Evolutionary conservation across 2,113 vertebrate species (phyloP).

Genomic region (Podiceps cristatus): DNA sequence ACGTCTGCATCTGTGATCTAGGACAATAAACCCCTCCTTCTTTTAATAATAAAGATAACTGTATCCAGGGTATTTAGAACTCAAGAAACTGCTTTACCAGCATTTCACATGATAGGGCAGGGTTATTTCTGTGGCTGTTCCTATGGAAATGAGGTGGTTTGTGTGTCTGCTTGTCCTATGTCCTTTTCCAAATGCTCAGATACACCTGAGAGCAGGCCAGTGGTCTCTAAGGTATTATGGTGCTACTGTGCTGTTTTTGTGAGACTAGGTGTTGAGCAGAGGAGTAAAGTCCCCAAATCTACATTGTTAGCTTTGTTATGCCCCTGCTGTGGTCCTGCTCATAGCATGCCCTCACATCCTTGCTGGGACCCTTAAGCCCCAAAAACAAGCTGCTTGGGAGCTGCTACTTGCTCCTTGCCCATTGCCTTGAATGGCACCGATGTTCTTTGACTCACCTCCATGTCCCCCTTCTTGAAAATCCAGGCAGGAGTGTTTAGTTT

Average conservation of each 20-base stretch:
- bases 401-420: background rate
- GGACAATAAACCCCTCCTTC: background rate
- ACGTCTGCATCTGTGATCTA: background rate
- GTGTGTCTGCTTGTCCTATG: background rate
- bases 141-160: background rate
- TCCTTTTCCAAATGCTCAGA: background rate
- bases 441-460: background rate
- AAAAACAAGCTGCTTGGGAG: background rate
- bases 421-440: rapidly evolving
- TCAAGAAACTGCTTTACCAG: background rate
- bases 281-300: background rate
- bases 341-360: background rate
- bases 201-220: background rate
- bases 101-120: background rate
- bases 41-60: background rate
- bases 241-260: background rate
- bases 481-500: slow-evolving; percentile 10
- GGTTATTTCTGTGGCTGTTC: background rate
- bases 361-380: background rate
- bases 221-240: background rate
- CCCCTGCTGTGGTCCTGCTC: background rate
- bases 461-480: background rate
- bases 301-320: background rate
- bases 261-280: background rate
- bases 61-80: background rate